Conservation (phyloP, 1,140 invertebrate species). For the Argopecten irradians region DNA sequence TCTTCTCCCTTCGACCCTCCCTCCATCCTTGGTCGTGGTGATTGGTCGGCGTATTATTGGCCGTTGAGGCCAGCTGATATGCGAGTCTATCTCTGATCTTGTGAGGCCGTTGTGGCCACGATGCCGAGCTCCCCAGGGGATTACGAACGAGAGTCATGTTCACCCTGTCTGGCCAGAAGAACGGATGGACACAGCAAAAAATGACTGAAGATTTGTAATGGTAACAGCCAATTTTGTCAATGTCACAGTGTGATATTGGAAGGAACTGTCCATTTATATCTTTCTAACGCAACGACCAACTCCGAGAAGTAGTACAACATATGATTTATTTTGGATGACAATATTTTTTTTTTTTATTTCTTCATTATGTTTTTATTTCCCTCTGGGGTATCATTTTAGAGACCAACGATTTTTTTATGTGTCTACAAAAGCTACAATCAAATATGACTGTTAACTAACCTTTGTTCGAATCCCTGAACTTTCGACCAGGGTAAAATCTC, state of each 20-base stretch:
- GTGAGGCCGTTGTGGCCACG: background rate
- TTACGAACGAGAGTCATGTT: background rate
- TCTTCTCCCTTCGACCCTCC: background rate
- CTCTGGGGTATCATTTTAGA: too few species aligned
- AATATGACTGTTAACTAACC: too few species aligned
- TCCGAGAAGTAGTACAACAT: background rate
- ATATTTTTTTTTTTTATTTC: too few species aligned
- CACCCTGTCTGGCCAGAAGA: background rate
- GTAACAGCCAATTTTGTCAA: background rate
- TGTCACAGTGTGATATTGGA: background rate
- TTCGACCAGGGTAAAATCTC: background rate
- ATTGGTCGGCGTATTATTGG: background rate
- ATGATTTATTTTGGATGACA: background rate
- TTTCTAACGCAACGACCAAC: background rate
- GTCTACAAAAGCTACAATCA: too few species aligned
- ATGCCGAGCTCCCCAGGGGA: background rate
- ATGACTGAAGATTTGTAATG: constrained; percentile 9
- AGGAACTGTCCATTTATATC: background rate
- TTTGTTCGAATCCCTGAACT: too few species aligned
- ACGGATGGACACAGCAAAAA: constrained; percentile 8
- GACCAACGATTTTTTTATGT: too few species aligned
- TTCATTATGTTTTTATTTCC: too few species aligned
- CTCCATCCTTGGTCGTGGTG: background rate
- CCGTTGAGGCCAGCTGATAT: background rate
- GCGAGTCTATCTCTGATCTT: background rate